These are phyloP conservation scores for Drosophila chauvacae DNA, from an alignment of 1,140 invertebrate genomes.

Conservation along the genomic window DNA sequence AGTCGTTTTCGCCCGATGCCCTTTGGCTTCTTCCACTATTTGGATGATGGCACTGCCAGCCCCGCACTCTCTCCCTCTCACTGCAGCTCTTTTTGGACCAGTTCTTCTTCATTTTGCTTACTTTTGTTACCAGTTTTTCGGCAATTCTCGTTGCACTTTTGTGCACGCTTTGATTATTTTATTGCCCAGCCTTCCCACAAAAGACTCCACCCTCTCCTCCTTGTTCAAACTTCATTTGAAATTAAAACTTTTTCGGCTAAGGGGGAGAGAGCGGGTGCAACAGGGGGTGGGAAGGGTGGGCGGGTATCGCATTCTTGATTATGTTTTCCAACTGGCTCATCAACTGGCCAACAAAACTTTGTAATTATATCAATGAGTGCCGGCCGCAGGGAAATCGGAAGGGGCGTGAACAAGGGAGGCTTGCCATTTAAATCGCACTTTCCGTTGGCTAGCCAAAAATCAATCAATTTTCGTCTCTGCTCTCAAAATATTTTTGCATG, in stretches of 20 bases:
- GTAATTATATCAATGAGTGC: slow-evolving; percentile 78
- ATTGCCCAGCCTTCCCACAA: slow-evolving; percentile 50
- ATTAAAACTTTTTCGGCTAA: slow-evolving; percentile 70
- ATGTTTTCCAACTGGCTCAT: slow-evolving; percentile 80
- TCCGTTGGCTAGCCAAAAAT: slow-evolving; percentile 61
- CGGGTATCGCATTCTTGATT: slow-evolving; percentile 77
- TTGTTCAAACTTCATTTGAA: slow-evolving; percentile 75
- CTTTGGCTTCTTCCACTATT: slow-evolving; percentile 35
- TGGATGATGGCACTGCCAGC: slow-evolving; percentile 27
- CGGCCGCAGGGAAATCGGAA: slow-evolving; percentile 2
- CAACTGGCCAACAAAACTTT: slow-evolving; percentile 78
- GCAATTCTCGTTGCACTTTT: slow-evolving; percentile 79
- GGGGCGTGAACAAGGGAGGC: background rate
- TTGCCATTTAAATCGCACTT: slow-evolving; percentile 41
- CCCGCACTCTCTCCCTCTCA: background rate
- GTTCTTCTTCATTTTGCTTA: slow-evolving; percentile 49
- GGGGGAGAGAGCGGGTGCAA: background rate
- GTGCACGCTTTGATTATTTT: slow-evolving; percentile 82
- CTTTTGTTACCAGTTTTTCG: slow-evolving; percentile 75
- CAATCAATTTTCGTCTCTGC: slow-evolving; percentile 69
- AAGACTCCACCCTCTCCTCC: slow-evolving; percentile 5
- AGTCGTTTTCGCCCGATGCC: slow-evolving; percentile 7
- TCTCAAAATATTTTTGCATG: slow-evolving; percentile 69
- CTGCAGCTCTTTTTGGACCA: no score
- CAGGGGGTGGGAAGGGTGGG: slow-evolving; percentile 12